A percentile compares a stretch with the other conserved stretches of the same genome.
Evolutionary conservation across 30 jellyfish, hydroid and myxozoan species (phyloP).

Genomic region (Aurelia aurita complex sp. Pacific): DNA sequence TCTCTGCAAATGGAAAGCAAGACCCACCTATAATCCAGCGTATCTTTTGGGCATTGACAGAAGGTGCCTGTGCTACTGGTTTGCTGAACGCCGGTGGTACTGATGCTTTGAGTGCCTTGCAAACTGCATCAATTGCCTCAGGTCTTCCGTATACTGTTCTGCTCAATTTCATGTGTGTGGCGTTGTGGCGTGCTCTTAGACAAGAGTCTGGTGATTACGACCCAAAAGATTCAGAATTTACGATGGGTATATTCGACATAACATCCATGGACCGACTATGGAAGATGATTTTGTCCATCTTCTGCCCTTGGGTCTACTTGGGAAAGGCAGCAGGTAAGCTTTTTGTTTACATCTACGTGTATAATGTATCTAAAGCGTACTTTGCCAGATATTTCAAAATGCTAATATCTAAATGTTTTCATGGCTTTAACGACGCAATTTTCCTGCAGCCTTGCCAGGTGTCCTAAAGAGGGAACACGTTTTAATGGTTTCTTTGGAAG

Average conservation of each 20-base stretch:
- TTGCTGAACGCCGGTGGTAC: conserved; percentile 88
- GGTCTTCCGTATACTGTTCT: conserved; percentile 87
- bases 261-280: conserved; percentile 22
- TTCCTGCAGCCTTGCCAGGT: too few species aligned
- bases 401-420: too few species aligned
- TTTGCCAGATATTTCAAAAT: too few species aligned
- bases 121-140: conserved; percentile 85
- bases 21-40: conserved; percentile 94
- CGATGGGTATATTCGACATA: conserved; percentile 59
- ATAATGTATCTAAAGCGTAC: too few species aligned
- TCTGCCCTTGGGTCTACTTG: conserved; percentile 84
- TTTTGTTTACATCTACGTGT: too few species aligned
- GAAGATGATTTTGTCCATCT: conserved; percentile 51
- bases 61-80: conserved; percentile 98
- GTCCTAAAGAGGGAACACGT: too few species aligned
- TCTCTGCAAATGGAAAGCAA: conserved; percentile 95
- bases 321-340: conserved; percentile 74
- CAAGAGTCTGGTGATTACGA: conserved; percentile 88
- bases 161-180: conserved; percentile 92
- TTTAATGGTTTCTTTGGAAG: too few species aligned
- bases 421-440: too few species aligned
- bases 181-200: conserved; percentile 92
- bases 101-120: conserved; percentile 79
- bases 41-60: conserved; percentile 94
- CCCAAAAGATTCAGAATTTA: conserved; percentile 53